Evolutionary conservation across 2,113 vertebrate genomes (phyloP), one percentile per base, ranked within the genome.

Genomic region (Scomber japonicus): DNA sequence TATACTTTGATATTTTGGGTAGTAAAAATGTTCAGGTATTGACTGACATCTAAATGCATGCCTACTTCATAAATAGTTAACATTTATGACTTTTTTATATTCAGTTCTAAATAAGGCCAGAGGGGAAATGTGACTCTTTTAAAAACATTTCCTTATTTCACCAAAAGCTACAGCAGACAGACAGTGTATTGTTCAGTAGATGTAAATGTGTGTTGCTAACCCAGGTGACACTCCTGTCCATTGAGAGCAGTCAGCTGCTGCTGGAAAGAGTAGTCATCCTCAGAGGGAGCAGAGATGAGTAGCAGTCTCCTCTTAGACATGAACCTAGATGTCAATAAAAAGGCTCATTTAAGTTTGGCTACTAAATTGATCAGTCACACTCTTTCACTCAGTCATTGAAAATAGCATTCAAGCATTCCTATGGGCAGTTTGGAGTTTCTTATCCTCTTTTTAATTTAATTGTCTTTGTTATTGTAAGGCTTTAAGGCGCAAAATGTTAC

Each of bases 231-330:
- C 45, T 91, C 82, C 71, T 96, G 95, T 72, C 95, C 93, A 3
- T 49, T 89, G 60, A 96, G 75, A 11, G 93, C 89, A 30, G 91
- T 88, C 45, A 95, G 84, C 89, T 96, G 95, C 84, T 96, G 95
- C 44, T 96, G 95, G 78, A 94, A 92, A 11, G 87, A 94, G 83
- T 95, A 95, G 63, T 96, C 95, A 2, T 95, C 95, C 64, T 93
- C 90, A 60, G 89, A 85, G 15, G 95, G 93, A 66, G 94, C 85
- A 27, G 95, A 96, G 69, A 96, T 85, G 64, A 96, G 83, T 57
- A 96, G 71, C 69, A 96, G 92, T 70, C 95, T 92, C 65, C 95
- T 90, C 75, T 94, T 95, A 8, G 95, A 95, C 87, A 93, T 92
- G 56, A 96, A 96, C 83, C 95, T 96, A 48, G 35, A 75, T 7